Conservation (phyloP, 1,140 invertebrate species). For the Aethina tumida region DNA sequence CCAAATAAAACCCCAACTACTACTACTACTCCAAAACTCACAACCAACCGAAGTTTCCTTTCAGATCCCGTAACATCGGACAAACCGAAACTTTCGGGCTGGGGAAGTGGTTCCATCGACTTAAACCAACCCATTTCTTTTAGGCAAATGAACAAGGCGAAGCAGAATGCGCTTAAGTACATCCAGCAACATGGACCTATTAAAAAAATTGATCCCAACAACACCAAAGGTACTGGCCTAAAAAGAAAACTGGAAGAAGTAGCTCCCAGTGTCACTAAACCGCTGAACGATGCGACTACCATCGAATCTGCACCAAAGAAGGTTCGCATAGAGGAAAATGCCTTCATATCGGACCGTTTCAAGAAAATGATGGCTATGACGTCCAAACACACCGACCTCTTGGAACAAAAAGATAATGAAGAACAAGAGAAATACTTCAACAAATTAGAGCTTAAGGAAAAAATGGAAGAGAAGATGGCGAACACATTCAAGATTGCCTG, state of each 20-base stretch:
- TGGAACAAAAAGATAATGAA: constrained; percentile 60
- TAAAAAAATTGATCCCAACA: constrained; percentile 58
- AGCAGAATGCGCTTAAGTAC: constrained; percentile 57
- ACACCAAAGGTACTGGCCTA: constrained; percentile 45
- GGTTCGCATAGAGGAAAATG: constrained; percentile 38
- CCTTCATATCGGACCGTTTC: constrained; percentile 54
- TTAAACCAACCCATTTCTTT: constrained; percentile 48
- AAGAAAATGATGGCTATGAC: constrained; percentile 69
- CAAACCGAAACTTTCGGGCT: constrained; percentile 20
- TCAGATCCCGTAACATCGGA: no score
- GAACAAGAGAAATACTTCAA: constrained; percentile 80
- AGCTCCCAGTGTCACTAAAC: no score
- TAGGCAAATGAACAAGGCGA: constrained; percentile 46
- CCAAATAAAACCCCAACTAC: no score
- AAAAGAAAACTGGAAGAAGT: constrained; percentile 41
- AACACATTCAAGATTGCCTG: constrained; percentile 72
- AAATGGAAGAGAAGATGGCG: constrained; percentile 86
- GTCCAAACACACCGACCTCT: constrained; percentile 65
- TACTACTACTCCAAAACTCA: no score
- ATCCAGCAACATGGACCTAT: constrained; percentile 55
- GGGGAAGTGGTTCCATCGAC: constrained; percentile 39
- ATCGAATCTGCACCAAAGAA: constrained; percentile 38
- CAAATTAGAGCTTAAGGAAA: constrained; percentile 80
- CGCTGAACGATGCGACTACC: constrained; percentile 30
- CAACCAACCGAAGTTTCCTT: no score